Conservation (phyloP, 2,797 vertebrate species). For the Balearica regulorum region DNA sequence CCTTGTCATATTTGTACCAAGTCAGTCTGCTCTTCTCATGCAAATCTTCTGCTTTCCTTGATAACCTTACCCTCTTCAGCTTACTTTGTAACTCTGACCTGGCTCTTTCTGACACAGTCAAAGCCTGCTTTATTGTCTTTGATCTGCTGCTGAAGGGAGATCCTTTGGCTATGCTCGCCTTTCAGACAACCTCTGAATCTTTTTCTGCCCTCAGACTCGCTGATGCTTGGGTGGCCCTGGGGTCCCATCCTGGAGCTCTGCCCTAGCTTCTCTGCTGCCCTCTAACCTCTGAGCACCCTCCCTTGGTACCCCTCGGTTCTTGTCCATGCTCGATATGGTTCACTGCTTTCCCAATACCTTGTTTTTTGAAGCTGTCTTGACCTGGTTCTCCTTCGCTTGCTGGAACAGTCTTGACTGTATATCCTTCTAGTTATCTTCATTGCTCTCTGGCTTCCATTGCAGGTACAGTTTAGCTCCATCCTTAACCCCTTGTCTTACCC, state of each 20-base stretch:
- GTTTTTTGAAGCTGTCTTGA: background rate
- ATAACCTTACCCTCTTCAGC: background rate
- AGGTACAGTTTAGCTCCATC: background rate
- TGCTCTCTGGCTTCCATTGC: background rate
- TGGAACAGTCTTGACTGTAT: background rate
- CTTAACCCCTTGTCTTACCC: background rate
- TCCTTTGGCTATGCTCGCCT: background rate
- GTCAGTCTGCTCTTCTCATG: background rate
- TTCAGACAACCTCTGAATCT: background rate
- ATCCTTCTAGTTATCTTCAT: background rate
- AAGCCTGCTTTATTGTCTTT: background rate
- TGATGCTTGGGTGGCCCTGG: background rate
- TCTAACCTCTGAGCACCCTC: background rate
- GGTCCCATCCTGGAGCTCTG: background rate
- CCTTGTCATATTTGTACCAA: background rate
- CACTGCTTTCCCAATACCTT: background rate
- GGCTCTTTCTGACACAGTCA: background rate
- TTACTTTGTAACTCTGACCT: background rate
- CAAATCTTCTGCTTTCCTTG: background rate
- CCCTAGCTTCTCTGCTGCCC: background rate
- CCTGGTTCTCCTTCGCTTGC: background rate
- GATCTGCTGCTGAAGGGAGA: background rate
- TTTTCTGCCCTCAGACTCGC: background rate
- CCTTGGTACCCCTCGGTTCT: background rate
- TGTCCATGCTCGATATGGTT: accelerated